Evolutionary conservation across 2,113 vertebrate genomes (phyloP).

Genomic region (Mus pahari): DNA sequence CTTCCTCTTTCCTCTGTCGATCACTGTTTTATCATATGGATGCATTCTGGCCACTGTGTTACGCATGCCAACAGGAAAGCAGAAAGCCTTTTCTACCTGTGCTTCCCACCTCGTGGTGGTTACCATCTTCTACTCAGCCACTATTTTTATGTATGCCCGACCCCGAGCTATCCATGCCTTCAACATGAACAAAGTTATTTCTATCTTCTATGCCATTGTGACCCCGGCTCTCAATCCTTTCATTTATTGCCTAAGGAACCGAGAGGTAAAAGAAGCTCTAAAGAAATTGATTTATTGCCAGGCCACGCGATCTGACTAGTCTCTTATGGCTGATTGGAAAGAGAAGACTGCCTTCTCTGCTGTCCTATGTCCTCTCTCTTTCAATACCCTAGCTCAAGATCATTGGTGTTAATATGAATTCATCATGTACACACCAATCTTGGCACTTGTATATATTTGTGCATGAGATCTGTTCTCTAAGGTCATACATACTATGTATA

Average conservation of each 20-base stretch:
- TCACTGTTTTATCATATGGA: slow-evolving; percentile 79
- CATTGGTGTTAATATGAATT: no score
- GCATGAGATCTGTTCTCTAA: neutral
- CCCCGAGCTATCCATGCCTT: slow-evolving; percentile 79
- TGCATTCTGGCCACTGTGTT: slow-evolving; percentile 80
- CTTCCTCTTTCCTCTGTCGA: slow-evolving; percentile 75
- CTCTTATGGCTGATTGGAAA: neutral
- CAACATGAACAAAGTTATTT: slow-evolving; percentile 81
- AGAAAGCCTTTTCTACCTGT: slow-evolving; percentile 83
- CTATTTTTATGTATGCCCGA: slow-evolving; percentile 83
- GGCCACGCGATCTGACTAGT: neutral
- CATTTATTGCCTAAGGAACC: slow-evolving; percentile 83
- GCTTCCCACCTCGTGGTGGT: slow-evolving; percentile 81
- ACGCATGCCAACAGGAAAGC: slow-evolving; percentile 80
- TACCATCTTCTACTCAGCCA: slow-evolving; percentile 82
- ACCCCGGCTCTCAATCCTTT: slow-evolving; percentile 83
- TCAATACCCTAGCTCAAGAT: neutral
- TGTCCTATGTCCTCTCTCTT: neutral
- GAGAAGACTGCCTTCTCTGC: neutral
- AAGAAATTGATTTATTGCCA: slow-evolving; percentile 68
- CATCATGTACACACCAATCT: no score
- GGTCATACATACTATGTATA: rapidly evolving
- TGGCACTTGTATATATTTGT: no score
- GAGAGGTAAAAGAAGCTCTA: slow-evolving; percentile 80
- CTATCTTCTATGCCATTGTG: slow-evolving; percentile 81